A percentile compares a stretch with the other conserved stretches of the same genome.
Conservation (phyloP, 2,888 invertebrate species). For the Rapana venosa region DNA sequence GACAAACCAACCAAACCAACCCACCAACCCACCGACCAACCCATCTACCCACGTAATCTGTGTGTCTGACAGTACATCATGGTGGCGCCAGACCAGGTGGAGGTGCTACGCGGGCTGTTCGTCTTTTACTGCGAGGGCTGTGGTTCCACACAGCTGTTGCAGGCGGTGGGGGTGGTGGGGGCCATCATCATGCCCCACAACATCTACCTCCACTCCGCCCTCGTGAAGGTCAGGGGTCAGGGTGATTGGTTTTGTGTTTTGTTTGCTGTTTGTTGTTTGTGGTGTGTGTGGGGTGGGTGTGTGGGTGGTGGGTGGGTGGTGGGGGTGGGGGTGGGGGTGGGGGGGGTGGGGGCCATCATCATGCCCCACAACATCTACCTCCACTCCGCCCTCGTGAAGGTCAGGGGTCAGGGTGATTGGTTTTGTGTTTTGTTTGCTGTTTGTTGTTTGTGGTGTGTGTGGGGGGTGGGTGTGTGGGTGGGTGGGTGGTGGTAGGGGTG, state of each 20-base stretch:
- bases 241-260: constrained; percentile 82
- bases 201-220: constrained; percentile 91
- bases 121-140: constrained; percentile 88
- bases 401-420: constrained; percentile 86
- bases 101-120: constrained; percentile 88
- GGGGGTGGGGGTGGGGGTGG: constrained; percentile 51
- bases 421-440: neutral
- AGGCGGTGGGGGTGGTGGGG: constrained; percentile 84
- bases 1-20: too few species aligned
- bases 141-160: constrained; percentile 83
- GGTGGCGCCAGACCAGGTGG: constrained; percentile 85
- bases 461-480: neutral
- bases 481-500: neutral
- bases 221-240: constrained; percentile 81
- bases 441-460: neutral
- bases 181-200: constrained; percentile 96
- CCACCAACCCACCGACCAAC: too few species aligned
- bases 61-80: constrained; percentile 83
- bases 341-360: constrained; percentile 90
- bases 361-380: constrained; percentile 95
- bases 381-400: constrained; percentile 84
- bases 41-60: too few species aligned
- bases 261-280: neutral
- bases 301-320: neutral
- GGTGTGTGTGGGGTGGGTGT: neutral